Percentiles rank a stretch among this genome's conserved stretches.
phyloP scores from a whole-genome alignment of 1,140 invertebrate species.

The Probaryconus sp. region DNA sequence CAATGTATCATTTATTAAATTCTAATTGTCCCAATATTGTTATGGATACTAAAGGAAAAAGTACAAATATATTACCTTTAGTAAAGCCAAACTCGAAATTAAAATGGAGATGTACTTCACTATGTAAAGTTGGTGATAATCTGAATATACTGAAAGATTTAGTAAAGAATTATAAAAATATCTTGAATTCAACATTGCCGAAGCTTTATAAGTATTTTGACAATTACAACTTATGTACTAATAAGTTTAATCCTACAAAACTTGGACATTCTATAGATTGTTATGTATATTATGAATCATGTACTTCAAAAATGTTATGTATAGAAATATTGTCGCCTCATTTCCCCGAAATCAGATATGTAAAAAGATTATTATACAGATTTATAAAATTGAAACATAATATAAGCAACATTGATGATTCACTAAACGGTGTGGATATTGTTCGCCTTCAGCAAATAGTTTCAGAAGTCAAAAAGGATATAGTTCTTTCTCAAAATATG shows the following conservation, averaged over 20 bases:
- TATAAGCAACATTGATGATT: background rate
- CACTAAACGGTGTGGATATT: slow-evolving; percentile 7
- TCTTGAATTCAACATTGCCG: too few relatives aligned
- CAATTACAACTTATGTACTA: too few relatives aligned
- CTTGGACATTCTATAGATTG: background rate
- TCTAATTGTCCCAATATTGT: background rate
- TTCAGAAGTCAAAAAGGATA: slow-evolving; percentile 6
- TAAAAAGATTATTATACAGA: slow-evolving; percentile 28
- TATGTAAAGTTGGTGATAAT: slow-evolving; percentile 3
- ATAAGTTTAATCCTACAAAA: background rate
- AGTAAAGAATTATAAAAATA: slow-evolving; percentile 1
- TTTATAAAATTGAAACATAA: slow-evolving; percentile 5
- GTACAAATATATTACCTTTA: background rate
- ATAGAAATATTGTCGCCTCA: slow-evolving; percentile 8
- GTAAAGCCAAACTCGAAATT: background rate
- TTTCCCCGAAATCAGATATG: slow-evolving; percentile 28
- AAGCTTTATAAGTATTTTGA: too few relatives aligned
- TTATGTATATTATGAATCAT: background rate
- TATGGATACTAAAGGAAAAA: background rate
- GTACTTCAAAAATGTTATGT: slow-evolving; percentile 8
- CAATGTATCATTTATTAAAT: slow-evolving; percentile 10
- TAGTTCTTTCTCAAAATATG: too few relatives aligned
- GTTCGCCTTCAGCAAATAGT: slow-evolving; percentile 8
- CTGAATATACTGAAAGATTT: slow-evolving; percentile 4
- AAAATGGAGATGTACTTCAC: background rate